phyloP scores from a whole-genome alignment of 2,888 invertebrate species.

The Drosophila hamatofila region DNA sequence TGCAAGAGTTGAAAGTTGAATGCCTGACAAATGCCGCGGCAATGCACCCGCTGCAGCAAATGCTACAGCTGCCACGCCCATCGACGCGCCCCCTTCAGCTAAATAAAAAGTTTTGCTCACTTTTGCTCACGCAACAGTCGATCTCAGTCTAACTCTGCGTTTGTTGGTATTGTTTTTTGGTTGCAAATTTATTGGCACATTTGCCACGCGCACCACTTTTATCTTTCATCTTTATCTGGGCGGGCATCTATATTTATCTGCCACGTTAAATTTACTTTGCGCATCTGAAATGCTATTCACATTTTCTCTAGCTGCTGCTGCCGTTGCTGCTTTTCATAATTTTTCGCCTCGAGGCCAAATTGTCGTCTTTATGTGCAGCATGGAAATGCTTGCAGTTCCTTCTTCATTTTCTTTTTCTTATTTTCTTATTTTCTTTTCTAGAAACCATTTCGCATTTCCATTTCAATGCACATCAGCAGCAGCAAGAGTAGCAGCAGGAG shows the following conservation, averaged over 20 bases:
- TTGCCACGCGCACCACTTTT: constrained; percentile 66
- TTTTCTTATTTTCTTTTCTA: constrained; percentile 8
- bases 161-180: constrained; percentile 72
- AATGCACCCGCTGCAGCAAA: constrained; percentile 62
- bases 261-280: constrained; percentile 80
- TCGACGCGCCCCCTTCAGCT: too few species aligned
- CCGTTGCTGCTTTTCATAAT: constrained; percentile 64
- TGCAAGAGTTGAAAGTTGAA: constrained; percentile 84
- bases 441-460: constrained; percentile 68
- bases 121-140: constrained; percentile 72
- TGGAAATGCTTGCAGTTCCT: constrained; percentile 69
- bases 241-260: constrained; percentile 81
- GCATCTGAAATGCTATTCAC: constrained; percentile 18
- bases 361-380: constrained; percentile 77
- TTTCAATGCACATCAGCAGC: constrained; percentile 70
- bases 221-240: constrained; percentile 65
- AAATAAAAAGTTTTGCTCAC: constrained; percentile 66
- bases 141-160: constrained; percentile 37
- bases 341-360: constrained; percentile 79
- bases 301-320: constrained; percentile 19
- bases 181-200: constrained; percentile 78
- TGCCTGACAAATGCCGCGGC: constrained; percentile 81
- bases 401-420: constrained; percentile 17
- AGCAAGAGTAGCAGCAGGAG: constrained; percentile 22
- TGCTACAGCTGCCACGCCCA: constrained; percentile 11